Percentiles rank a stretch among this genome's conserved stretches.
Evolutionary conservation across 2,113 vertebrate genomes (phyloP).

Genomic region (Onychostruthus taczanowskii): DNA sequence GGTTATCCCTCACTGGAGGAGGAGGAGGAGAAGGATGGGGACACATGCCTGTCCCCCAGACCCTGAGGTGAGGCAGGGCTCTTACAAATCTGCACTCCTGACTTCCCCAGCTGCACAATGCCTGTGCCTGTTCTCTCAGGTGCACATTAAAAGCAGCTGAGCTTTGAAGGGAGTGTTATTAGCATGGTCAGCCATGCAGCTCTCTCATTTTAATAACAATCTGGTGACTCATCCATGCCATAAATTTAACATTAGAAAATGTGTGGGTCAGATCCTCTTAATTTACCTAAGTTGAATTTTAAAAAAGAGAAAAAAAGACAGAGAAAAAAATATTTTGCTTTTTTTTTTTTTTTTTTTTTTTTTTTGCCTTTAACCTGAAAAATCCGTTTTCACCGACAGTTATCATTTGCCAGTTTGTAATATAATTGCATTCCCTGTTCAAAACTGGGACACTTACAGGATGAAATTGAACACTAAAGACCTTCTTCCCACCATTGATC

Average conservation of each 20-base stretch:
- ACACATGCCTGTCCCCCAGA: no score
- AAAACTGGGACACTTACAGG: background rate
- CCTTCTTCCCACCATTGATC: background rate
- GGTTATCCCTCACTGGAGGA: background rate
- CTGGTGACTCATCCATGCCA: constrained; percentile 26
- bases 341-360: background rate
- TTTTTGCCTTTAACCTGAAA: background rate
- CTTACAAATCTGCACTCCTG: background rate
- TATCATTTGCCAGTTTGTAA: background rate
- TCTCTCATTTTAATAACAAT: constrained; percentile 44
- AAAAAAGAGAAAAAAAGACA: background rate
- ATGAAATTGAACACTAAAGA: background rate
- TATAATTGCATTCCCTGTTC: constrained; percentile 1
- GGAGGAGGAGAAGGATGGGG: background rate
- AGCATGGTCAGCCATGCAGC: constrained; percentile 26
- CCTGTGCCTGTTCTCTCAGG: background rate
- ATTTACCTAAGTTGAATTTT: background rate
- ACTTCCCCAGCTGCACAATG: background rate
- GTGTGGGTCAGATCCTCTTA: background rate
- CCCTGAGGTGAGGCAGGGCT: background rate
- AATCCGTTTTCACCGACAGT: background rate
- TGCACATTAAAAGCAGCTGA: background rate
- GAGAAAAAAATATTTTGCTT: background rate
- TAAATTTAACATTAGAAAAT: constrained; percentile 9
- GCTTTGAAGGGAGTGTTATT: background rate